Base-by-base conservation (phyloP, 2,113 vertebrate species). In the Odontesthes bonariensis region DNA sequence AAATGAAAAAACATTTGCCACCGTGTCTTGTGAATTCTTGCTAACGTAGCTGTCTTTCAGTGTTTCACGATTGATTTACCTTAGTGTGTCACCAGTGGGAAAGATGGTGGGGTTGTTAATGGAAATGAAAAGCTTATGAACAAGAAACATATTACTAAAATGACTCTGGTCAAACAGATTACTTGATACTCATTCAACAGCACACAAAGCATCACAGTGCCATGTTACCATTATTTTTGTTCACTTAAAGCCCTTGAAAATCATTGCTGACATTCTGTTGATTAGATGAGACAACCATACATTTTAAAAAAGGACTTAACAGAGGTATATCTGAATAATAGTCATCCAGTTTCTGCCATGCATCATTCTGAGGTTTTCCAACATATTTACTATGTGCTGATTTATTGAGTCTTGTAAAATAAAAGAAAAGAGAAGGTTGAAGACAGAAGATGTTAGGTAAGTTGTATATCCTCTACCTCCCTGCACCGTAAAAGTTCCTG, bases 401-500 rank as follows among this genome's bases (percentile, higher is more conserved):
- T 20, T 71, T 46, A 57, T 2, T n/a, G 27, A 73, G 67, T n/a
- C n/a, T n/a, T n/a, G n/a, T 52, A 64, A 51, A 62, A 10, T 6
- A 20, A n/a, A 38, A 51, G 20, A 66, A 49, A 66, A 49, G 20
- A 20, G 46, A 62, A 38, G 46, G 23, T 38, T 10, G 35, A 23
- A 23, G 58, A 16, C 14, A 49, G 22, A 44, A 42, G 8, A 54
- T 59, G 32, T 9, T 5, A 12, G 22, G 35, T 70, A 6, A 63
- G 85, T 52, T 68, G 85, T 84, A 67, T 54, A 58, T 79, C 84
- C 75, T 82, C 81, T 20, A 16, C 76, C 57, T 92, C 92, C 91
- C 92, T 91, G 89, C 82, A 94, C 91, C 52, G 93, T 91, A 94
- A 94, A 88, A 94, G 91, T 63, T 84, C 62, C 91, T 83, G 89